Evolutionary conservation across 2,113 vertebrate genomes (phyloP), one percentile per base, ranked within the genome.

Genomic region (Carettochelys insculpta): DNA sequence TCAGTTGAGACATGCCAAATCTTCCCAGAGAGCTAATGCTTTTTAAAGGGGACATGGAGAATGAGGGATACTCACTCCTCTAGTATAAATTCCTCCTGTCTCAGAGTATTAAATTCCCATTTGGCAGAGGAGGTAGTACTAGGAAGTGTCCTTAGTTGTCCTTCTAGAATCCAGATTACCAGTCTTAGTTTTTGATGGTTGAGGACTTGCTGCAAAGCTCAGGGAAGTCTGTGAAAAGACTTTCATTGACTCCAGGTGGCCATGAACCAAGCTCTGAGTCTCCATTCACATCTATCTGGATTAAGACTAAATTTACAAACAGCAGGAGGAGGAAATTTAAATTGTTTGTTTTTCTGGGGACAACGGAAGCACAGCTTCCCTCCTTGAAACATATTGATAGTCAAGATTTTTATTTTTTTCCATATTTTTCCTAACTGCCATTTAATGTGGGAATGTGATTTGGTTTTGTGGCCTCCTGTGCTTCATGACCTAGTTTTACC

Each of bases 111-210:
- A 81, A 92, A 71, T 34, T 61, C 25, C 52, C 47, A 48, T 47
- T 47, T 1, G 50, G n/a, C 50, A 83, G 10, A 27, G 47, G 3
- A 1, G 11, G 80, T 1, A 53, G 82, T 56, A 45, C 50, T 79
- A 54, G 29, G 89, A 47, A 81, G 75, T 85, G 14, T 50, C 48
- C 48, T 14, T 13, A 11, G 48, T 68, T n/a, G 71, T 31, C 2
- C n/a, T 1, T 0, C n/a, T 8, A 83, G 47, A 61, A 85, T 29
- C 0, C 1, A 1, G 6, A 38, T 3, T 0, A 34, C 80, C 5
- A 2, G 25, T 80, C 38, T 78, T 4, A 0, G 56, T 11, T 29
- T 0, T 0, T 2, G 31, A 13, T 9, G 78, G 77, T 77, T 27
- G 54, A 11, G 47, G 38, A 20, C 41, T 43, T 54, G 52, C 50